Percentiles rank a stretch among this genome's conserved stretches.
Conservation (phyloP, 2,113 vertebrate genomes). For the Zosterops japonicus region DNA sequence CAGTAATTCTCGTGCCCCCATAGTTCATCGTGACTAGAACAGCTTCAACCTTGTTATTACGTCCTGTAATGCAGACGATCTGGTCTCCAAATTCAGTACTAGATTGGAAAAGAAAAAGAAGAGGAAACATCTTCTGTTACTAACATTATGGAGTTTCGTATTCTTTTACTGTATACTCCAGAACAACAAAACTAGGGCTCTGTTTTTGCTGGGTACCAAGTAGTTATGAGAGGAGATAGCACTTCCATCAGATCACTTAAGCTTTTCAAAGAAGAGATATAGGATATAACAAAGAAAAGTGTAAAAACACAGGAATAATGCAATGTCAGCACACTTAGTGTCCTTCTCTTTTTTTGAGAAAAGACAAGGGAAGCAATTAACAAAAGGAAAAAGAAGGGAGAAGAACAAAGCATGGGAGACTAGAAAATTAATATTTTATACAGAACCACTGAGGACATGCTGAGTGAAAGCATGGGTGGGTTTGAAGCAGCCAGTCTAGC, state of each 20-base stretch:
- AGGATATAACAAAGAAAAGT: not conserved
- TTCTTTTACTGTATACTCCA: not conserved
- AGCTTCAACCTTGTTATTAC: constrained; percentile 40
- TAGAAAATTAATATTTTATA: not conserved
- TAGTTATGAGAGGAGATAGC: not conserved
- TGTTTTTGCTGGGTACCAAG: not conserved
- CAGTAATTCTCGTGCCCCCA: constrained; percentile 36
- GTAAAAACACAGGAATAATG: not conserved
- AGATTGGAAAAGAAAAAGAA: not conserved
- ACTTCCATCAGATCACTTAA: not conserved
- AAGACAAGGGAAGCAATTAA: not conserved
- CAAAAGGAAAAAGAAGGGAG: not conserved
- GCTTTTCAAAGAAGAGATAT: not conserved
- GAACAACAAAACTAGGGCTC: not conserved
- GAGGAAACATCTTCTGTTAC: constrained; percentile 3
- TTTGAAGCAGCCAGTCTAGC: not conserved
- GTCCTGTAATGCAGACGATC: constrained; percentile 85
- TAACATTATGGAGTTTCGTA: not conserved
- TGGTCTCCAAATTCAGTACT: constrained; percentile 79
- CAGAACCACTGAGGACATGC: not conserved
- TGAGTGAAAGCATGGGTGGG: not conserved
- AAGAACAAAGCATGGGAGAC: not conserved
- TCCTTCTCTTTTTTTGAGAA: not conserved
- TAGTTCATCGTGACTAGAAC: constrained; percentile 73
- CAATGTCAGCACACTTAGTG: not conserved